Conservation (phyloP, 2,888 invertebrate species). For the Pollenia labialis region DNA sequence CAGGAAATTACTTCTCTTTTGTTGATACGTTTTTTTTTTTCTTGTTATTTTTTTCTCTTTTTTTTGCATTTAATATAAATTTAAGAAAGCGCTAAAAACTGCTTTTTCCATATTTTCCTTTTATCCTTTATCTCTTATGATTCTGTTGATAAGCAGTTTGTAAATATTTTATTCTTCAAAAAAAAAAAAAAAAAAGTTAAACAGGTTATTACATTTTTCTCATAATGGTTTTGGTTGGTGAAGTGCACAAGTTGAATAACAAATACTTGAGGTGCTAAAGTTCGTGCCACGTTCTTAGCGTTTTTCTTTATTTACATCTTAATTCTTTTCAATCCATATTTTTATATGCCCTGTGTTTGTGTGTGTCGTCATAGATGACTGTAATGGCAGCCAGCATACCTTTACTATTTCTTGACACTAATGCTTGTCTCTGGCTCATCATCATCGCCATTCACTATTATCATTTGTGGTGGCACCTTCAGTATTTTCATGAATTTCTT, state of each 20-base stretch:
- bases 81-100: too few relatives aligned
- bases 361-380: neutral
- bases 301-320: constrained; percentile 17
- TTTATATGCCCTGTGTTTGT: neutral
- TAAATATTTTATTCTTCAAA: neutral
- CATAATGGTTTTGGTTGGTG: constrained; percentile 14
- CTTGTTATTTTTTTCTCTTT: too few relatives aligned
- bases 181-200: neutral
- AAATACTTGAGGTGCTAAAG: constrained; percentile 42
- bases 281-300: constrained; percentile 21
- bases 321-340: constrained; percentile 12
- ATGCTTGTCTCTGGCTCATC: neutral
- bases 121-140: neutral
- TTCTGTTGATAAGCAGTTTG: constrained; percentile 19
- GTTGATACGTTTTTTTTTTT: neutral
- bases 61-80: neutral
- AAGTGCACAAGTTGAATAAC: constrained; percentile 55
- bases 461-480: constrained; percentile 33
- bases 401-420: neutral
- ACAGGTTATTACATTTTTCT: constrained; percentile 2
- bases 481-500: constrained; percentile 20
- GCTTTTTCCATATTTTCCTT: neutral
- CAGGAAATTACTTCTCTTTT: constrained; percentile 60
- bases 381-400: neutral
- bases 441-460: neutral